phyloP scores from a whole-genome alignment of 1,140 invertebrate genomes.

The Paralvinella palmiformis region DNA sequence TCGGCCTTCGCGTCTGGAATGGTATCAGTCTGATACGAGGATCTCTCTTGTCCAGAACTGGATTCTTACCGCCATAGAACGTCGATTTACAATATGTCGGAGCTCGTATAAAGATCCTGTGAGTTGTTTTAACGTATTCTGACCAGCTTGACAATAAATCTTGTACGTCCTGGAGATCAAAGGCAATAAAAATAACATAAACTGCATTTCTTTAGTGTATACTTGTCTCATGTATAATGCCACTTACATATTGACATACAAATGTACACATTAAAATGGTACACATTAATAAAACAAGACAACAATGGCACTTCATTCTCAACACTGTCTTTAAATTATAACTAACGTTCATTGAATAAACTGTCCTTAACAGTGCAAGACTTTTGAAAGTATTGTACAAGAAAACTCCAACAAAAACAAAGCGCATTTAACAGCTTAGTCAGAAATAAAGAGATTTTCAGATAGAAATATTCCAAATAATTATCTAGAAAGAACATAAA shows the following conservation, averaged over 20 bases:
- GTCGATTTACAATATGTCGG: conserved; percentile 66
- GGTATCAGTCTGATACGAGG: conserved; percentile 66
- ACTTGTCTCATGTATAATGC: not conserved
- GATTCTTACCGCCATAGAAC: conserved; percentile 68
- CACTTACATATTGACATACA: not conserved
- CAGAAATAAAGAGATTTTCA: too few species aligned
- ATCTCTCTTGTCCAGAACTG: conserved; percentile 62
- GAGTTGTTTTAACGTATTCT: conserved; percentile 60
- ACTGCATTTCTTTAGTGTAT: not conserved
- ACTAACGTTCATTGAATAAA: not conserved
- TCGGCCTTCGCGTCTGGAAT: conserved; percentile 74
- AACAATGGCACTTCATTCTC: not conserved
- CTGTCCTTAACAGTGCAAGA: too few species aligned
- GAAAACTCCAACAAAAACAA: too few species aligned
- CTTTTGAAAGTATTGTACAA: too few species aligned
- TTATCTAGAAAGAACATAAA: too few species aligned
- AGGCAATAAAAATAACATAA: too few species aligned
- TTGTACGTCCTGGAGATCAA: conserved; percentile 75
- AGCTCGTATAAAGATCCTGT: conserved; percentile 73
- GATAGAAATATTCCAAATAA: too few species aligned
- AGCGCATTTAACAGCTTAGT: too few species aligned
- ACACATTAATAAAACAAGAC: not conserved
- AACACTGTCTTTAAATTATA: too few species aligned
- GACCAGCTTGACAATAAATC: conserved; percentile 67
- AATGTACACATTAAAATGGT: not conserved